Conservation (phyloP, 2,888 invertebrate species). For the Caenorhabditis sp. region DNA sequence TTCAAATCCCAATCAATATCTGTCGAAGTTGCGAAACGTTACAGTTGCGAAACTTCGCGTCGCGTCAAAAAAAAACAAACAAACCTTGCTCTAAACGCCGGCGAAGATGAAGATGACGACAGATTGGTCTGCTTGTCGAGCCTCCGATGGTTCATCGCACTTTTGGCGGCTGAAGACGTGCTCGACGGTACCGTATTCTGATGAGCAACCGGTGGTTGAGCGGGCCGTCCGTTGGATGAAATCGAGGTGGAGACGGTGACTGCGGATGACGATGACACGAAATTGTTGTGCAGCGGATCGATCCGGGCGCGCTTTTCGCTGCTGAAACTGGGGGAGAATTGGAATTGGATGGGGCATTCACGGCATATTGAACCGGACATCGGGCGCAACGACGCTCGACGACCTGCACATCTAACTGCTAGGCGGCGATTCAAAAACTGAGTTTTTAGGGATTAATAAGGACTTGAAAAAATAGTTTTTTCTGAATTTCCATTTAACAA, state of each 20-base stretch:
- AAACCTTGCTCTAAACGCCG: not conserved
- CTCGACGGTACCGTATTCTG: conserved; percentile 7
- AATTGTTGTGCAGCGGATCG: conserved; percentile 51
- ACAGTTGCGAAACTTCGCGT: too few relatives aligned
- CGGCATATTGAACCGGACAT: too few relatives aligned
- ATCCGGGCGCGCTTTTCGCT: conserved; percentile 58
- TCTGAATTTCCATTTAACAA: too few relatives aligned
- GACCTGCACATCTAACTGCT: too few relatives aligned
- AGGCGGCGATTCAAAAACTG: too few relatives aligned
- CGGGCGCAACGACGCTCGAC: too few relatives aligned
- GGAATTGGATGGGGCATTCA: not conserved
- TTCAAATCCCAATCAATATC: too few relatives aligned
- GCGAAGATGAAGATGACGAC: not conserved
- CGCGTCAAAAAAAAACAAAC: not conserved
- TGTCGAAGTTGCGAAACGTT: too few relatives aligned
- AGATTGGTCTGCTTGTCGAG: not conserved
- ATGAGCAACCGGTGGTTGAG: conserved; percentile 1
- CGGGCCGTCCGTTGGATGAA: conserved; percentile 19
- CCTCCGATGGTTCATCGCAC: not conserved
- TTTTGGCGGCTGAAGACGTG: not conserved
- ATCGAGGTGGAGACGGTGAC: not conserved
- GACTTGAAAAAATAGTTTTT: too few relatives aligned
- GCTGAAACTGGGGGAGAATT: conserved; percentile 5
- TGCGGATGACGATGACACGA: too few relatives aligned
- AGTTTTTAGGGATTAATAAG: too few relatives aligned